Conservation (phyloP, 2,113 vertebrate species). For the Stercorarius parasiticus region DNA sequence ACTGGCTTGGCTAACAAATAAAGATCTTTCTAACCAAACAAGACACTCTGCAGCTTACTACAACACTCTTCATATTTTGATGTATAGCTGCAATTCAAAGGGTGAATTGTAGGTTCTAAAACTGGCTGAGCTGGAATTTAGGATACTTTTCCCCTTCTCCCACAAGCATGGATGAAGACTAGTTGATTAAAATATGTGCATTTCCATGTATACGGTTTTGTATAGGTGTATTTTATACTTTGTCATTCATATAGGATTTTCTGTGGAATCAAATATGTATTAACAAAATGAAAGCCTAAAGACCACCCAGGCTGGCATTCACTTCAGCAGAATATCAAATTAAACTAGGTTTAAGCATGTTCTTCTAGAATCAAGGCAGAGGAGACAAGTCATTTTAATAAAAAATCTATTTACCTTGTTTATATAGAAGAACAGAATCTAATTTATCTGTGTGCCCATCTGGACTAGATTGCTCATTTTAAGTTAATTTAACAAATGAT, state of each 20-base stretch:
- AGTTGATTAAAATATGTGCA: not conserved
- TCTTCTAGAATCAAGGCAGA: not conserved
- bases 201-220: not conserved
- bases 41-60: not conserved
- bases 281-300: not conserved
- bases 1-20: not conserved
- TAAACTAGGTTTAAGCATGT: not conserved
- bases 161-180: not conserved
- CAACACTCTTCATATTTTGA: not conserved
- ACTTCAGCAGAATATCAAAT: not conserved
- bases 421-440: slow-evolving; percentile 42
- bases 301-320: not conserved
- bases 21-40: not conserved
- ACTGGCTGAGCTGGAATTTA: not conserved
- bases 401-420: slow-evolving; percentile 51
- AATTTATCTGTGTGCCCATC: slow-evolving; percentile 62
- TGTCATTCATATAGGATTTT: not conserved
- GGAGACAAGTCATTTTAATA: slow-evolving; percentile 18
- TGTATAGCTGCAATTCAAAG: not conserved
- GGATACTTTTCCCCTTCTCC: not conserved
- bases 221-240: not conserved
- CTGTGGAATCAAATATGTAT: not conserved
- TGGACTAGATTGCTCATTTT: slow-evolving; percentile 59
- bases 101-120: not conserved
- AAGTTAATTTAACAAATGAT: slow-evolving; percentile 65